These are phyloP conservation scores for Rotaria socialis DNA, from an alignment of 2,888 invertebrate species.

Conservation along the genomic window DNA sequence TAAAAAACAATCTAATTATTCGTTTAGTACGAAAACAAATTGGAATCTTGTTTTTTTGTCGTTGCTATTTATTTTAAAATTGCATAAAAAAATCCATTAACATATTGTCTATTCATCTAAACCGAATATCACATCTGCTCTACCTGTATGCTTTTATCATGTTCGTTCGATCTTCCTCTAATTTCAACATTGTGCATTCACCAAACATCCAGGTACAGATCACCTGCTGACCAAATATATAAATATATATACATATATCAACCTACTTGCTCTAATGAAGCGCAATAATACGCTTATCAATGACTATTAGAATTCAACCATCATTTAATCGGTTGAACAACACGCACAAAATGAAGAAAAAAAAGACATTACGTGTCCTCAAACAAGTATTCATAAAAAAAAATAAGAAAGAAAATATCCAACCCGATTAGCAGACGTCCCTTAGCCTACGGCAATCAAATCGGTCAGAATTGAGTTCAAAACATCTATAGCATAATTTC, in stretches of 20 bases:
- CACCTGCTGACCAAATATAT: conserved; percentile 20
- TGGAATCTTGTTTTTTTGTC: too few species aligned
- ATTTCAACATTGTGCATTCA: conserved; percentile 15
- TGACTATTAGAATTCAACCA: conserved; percentile 29
- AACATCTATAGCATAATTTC: not conserved
- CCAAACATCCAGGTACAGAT: conserved; percentile 29
- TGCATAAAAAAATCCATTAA: conserved; percentile 6
- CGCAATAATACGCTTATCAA: conserved; percentile 23
- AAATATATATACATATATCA: not conserved
- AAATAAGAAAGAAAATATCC: not conserved
- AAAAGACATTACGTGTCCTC: conserved; percentile 23
- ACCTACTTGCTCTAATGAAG: conserved; percentile 10
- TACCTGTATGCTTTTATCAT: conserved; percentile 19
- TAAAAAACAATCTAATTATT: too few species aligned
- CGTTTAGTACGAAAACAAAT: too few species aligned
- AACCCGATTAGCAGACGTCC: conserved; percentile 32
- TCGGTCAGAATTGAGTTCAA: conserved; percentile 32
- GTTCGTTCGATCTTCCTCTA: conserved; percentile 1
- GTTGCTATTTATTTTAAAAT: not conserved
- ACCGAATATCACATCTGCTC: not conserved
- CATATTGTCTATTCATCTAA: conserved; percentile 18
- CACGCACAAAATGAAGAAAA: not conserved
- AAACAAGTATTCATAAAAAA: not conserved
- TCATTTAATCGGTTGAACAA: conserved; percentile 29
- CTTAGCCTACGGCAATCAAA: not conserved